phyloP scores from a whole-genome alignment of 2,113 vertebrate species.

The Nerophis ophidion region DNA sequence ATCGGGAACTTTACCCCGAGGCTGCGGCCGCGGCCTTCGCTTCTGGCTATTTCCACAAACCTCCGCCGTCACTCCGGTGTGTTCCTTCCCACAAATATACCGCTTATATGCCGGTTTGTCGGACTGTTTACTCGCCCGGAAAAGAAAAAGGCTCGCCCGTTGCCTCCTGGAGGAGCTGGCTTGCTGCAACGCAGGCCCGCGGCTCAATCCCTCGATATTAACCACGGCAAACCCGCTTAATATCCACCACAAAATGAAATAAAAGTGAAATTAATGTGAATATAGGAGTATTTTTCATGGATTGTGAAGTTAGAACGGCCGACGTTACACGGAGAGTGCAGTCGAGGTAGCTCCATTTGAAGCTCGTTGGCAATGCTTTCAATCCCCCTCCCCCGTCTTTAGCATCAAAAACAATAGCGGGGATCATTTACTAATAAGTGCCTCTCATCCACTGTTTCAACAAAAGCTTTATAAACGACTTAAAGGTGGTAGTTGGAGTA shows the following conservation, averaged over 20 bases:
- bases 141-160: conserved; percentile 11
- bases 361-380: conserved; percentile 26
- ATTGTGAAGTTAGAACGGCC: not conserved
- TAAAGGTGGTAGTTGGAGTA: not conserved
- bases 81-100: not conserved
- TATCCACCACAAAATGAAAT: rapidly evolving
- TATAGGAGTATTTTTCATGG: rapidly evolving
- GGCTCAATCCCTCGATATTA: conserved; percentile 34
- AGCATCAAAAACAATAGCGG: conserved; percentile 66
- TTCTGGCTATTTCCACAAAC: not conserved
- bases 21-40: conserved; percentile 13
- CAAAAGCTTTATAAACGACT: not conserved
- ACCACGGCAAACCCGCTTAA: not conserved
- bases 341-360: conserved; percentile 18
- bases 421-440: conserved; percentile 32
- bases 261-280: rapidly evolving
- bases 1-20: conserved; percentile 44
- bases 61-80: not conserved
- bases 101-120: not conserved
- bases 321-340: conserved; percentile 31
- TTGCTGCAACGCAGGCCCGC: conserved; percentile 46
- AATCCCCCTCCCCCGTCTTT: conserved; percentile 64
- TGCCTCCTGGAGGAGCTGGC: conserved; percentile 36
- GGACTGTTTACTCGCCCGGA: not conserved
- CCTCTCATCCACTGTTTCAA: not conserved